Evolutionary conservation across 2,113 vertebrate genomes (phyloP).

Genomic region (Cephalophus harveyi): DNA sequence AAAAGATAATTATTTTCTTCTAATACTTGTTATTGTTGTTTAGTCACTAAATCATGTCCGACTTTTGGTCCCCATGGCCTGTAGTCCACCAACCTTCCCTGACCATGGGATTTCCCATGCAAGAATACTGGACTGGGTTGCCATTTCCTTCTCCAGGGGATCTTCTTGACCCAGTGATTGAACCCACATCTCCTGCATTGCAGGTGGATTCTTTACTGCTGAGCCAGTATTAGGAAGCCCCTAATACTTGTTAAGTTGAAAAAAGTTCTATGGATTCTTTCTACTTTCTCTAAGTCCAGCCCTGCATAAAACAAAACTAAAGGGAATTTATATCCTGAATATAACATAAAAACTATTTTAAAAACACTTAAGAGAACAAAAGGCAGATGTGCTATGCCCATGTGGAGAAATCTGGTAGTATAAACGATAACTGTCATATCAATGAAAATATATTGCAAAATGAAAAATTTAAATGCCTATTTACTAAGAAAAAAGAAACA

Average conservation of each 20-base stretch:
- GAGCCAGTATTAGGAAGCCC: not conserved
- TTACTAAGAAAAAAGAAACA: not conserved
- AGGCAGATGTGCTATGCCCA: not conserved
- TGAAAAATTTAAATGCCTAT: not conserved
- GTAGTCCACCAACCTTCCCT: not conserved
- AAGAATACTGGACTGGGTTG: not conserved
- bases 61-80: not conserved
- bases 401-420: not conserved
- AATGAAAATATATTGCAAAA: not conserved
- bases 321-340: not conserved
- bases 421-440: not conserved
- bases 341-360: not conserved
- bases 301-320: not conserved
- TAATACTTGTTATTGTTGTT: not conserved
- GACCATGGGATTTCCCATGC: not conserved
- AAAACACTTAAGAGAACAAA: not conserved
- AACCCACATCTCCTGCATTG: not conserved
- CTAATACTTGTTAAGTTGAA: not conserved
- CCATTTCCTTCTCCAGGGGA: not conserved
- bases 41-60: not conserved
- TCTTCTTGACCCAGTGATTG: rapidly evolving
- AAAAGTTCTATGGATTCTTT: not conserved
- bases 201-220: not conserved
- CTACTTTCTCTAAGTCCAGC: not conserved
- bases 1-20: not conserved